A percentile compares a stretch with the other conserved stretches of the same genome.
phyloP scores from a whole-genome alignment of 2,888 invertebrate species.

The Eumacrocentrus americanus region DNA sequence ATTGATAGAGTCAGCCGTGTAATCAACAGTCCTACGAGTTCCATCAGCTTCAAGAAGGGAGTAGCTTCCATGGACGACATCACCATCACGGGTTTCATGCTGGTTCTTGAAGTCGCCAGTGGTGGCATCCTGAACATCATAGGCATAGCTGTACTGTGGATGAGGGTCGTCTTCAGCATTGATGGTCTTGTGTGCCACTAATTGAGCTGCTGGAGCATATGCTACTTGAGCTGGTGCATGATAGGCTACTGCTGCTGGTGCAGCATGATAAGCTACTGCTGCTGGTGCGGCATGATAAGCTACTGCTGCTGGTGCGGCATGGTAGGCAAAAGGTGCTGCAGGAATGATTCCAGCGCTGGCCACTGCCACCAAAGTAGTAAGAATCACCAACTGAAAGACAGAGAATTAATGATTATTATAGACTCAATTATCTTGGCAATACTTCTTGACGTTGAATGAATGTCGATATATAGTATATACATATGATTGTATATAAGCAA shows the following conservation, averaged over 20 bases:
- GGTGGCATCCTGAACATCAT: slow-evolving; percentile 45
- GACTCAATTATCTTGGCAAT: not conserved
- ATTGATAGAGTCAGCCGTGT: slow-evolving; percentile 44
- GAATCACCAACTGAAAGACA: slow-evolving; percentile 62
- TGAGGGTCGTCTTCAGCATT: slow-evolving; percentile 45
- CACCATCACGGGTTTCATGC: slow-evolving; percentile 46
- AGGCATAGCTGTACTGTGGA: slow-evolving; percentile 48
- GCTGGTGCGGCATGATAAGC: slow-evolving; percentile 36
- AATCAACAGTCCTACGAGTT: slow-evolving; percentile 43
- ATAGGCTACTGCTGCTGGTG: slow-evolving; percentile 25
- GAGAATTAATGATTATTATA: slow-evolving; percentile 24
- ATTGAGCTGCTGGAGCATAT: slow-evolving; percentile 59
- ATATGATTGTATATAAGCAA: too few species aligned
- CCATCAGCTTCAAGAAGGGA: slow-evolving; percentile 45
- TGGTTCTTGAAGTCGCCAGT: slow-evolving; percentile 48
- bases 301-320: slow-evolving; percentile 32
- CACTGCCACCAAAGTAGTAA: slow-evolving; percentile 61
- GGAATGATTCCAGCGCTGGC: slow-evolving; percentile 64
- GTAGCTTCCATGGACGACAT: slow-evolving; percentile 47
- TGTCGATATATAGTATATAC: too few species aligned
- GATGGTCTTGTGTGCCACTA: slow-evolving; percentile 42
- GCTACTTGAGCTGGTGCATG: slow-evolving; percentile 72
- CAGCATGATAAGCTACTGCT: slow-evolving; percentile 31
- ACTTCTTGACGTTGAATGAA: too few species aligned
- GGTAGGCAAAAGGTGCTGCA: slow-evolving; percentile 39